Conservation (phyloP, 2,888 invertebrate species). For the Steinernema scapterisci region DNA sequence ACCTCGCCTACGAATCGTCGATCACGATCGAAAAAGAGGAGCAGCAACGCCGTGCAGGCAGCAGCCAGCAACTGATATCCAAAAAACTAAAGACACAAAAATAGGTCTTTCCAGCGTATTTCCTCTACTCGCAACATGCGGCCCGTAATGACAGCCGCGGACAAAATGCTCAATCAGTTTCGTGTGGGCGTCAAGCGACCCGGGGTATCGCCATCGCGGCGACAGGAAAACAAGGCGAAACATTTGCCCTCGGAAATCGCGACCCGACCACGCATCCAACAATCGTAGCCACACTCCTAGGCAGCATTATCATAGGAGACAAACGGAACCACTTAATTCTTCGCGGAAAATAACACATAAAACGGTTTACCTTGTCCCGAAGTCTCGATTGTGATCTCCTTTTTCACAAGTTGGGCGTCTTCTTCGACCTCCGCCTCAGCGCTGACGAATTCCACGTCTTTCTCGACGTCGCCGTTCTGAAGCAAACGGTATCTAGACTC, state of each 20-base stretch:
- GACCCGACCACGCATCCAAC: slow-evolving; percentile 3
- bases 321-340: not conserved
- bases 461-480: slow-evolving; percentile 43
- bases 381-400: slow-evolving; percentile 45
- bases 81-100: not conserved
- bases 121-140: slow-evolving; percentile 7
- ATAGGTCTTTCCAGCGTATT: not conserved
- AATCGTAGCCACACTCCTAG: not conserved
- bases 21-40: slow-evolving; percentile 4
- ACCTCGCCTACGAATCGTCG: not conserved
- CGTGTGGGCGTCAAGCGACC: slow-evolving; percentile 10
- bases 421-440: slow-evolving; percentile 47
- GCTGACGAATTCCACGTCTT: slow-evolving; percentile 51
- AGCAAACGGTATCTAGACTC: not conserved
- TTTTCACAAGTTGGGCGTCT: slow-evolving; percentile 46
- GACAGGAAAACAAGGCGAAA: slow-evolving; percentile 28
- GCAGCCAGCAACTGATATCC: slow-evolving; percentile 9
- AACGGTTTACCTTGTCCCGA: slow-evolving; percentile 38
- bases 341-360: slow-evolving; percentile 37
- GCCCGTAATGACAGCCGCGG: slow-evolving; percentile 14
- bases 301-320: slow-evolving; percentile 30
- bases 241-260: slow-evolving; percentile 28
- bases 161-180: slow-evolving; percentile 20
- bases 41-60: not conserved
- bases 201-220: not conserved